phyloP scores from a whole-genome alignment of 1,140 invertebrate genomes.

The Cotesia chilonis region DNA sequence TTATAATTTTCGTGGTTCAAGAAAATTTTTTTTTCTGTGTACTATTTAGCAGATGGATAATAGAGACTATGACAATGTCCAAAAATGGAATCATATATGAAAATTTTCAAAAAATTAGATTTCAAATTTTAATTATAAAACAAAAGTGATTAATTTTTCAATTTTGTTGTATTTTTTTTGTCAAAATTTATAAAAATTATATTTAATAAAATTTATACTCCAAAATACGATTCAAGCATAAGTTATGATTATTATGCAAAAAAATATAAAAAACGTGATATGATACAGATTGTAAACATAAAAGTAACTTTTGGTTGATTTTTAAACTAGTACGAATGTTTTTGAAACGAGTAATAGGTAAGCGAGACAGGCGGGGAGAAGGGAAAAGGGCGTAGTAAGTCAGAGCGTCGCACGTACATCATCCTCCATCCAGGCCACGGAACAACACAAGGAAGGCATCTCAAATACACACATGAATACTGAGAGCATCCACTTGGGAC shows the following conservation, averaged over 20 bases:
- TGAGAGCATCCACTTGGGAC: slow-evolving; percentile 53
- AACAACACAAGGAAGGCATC: slow-evolving; percentile 52
- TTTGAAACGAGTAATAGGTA: slow-evolving; percentile 59
- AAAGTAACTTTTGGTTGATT: slow-evolving; percentile 1
- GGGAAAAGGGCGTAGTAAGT: slow-evolving; percentile 65
- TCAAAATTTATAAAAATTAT: background rate
- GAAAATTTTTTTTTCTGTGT: no score
- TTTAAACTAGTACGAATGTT: slow-evolving; percentile 51
- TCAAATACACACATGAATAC: slow-evolving; percentile 27
- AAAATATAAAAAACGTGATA: background rate
- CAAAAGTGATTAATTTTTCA: background rate
- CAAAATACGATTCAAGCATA: no score
- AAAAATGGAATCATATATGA: no score
- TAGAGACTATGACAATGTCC: no score
- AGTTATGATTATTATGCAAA: background rate
- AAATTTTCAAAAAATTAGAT: no score
- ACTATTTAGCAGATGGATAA: no score
- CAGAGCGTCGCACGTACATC: slow-evolving; percentile 61
- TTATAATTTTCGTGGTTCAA: no score
- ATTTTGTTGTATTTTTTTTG: background rate
- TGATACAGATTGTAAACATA: background rate
- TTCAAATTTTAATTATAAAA: no score
- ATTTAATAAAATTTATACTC: background rate
- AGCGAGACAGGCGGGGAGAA: slow-evolving; percentile 56
- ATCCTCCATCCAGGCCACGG: slow-evolving; percentile 61